A percentile compares a stretch with the other conserved stretches of the same genome.
Conservation (phyloP, 2,113 vertebrate species). For the Electrona antarctica region DNA sequence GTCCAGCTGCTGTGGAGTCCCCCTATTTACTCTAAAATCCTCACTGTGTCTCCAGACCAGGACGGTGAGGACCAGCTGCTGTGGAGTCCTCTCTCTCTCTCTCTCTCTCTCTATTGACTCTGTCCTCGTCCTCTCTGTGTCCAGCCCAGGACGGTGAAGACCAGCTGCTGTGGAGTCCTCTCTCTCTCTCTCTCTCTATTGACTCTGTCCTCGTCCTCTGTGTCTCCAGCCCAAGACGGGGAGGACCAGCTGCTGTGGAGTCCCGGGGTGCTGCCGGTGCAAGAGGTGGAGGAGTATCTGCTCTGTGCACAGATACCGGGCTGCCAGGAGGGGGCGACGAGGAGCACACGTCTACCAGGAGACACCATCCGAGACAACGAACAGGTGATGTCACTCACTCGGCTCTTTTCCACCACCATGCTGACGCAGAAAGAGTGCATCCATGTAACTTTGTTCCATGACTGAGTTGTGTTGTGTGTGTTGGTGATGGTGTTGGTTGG, state of each 20-base stretch:
- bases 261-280: constrained; percentile 82
- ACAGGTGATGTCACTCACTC: constrained; percentile 79
- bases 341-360: constrained; percentile 68
- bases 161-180: constrained; percentile 92
- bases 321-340: constrained; percentile 70
- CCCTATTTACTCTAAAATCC: no score
- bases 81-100: background rate
- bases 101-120: background rate
- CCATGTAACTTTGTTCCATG: no score
- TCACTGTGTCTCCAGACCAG: no score
- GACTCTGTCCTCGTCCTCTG: constrained; percentile 6
- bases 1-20: no score
- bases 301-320: constrained; percentile 79
- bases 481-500: no score
- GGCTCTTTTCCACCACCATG: no score
- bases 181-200: background rate
- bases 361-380: constrained; percentile 87
- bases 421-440: no score
- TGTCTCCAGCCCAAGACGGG: constrained; percentile 81
- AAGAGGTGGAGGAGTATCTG: constrained; percentile 90
- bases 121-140: background rate
- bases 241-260: constrained; percentile 95
- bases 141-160: constrained; percentile 88
- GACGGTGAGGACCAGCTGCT: no score
- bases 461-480: no score